Evolutionary conservation across 2,888 invertebrate genomes (phyloP), one percentile per base, ranked within the genome.

Genomic region (Spatulosminthurus flaviceps): DNA sequence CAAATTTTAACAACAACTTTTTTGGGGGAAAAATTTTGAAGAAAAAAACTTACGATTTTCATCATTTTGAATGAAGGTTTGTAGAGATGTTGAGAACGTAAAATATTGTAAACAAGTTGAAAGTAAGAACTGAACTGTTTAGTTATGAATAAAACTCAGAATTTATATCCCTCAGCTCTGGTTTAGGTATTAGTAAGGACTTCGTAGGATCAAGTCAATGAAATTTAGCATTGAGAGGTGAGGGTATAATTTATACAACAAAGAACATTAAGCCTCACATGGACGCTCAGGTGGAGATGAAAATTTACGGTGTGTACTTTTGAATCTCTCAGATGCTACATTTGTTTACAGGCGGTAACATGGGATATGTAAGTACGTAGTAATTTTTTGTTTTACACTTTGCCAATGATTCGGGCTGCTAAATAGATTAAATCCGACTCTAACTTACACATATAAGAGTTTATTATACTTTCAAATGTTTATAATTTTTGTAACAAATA

Each of bases 1-100:
- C 41, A 41, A 41, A 41, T 61, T 61, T 61, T 61, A 61, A 61
- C 7, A 13, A 61, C 24, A 61, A 61, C 7, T 61, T 21, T 7
- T 21, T 19, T 61, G 7, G 5, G 5, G 61, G 5, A 61, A 16
- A 72, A 9, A 21, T 70, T 41, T 16, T 70, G 11, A 69, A 78
- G 19, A 29, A 69, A 22, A 41, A 24, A 70, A 79, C 80, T 81
- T 71, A 81, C 80, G 61, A 79, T 29, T 72, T 81, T 81, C 80
- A 81, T 81, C 75, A 79, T 81, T 70, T n/a, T 75, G 78, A 75
- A 29, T 0, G 29, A n/a, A 42, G 21, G 19, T 67, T 74, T 28
- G 9, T 13, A 60, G n/a, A 69, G 7, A 75, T 21, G n/a, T 28
- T 13, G 64, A 64, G 61, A 34, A 28, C 28, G 13, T 24, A 26